Base-by-base conservation (phyloP, 2,797 vertebrate genomes). In the Myripristis jacobus region DNA sequence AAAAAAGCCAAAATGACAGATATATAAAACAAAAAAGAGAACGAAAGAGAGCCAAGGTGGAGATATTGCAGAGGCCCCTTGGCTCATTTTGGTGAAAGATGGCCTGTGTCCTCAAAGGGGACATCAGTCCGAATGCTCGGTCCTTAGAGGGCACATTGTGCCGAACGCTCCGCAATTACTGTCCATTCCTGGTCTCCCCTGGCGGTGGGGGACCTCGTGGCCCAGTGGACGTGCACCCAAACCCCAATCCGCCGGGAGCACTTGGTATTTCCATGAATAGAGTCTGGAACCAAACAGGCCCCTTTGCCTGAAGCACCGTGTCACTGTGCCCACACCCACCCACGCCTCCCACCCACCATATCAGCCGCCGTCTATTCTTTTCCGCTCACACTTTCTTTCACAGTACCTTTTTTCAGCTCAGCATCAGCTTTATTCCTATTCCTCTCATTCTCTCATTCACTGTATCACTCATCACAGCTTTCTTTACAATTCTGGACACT, bases 261-360 rank as follows among this genome's bases (percentile, higher is more conserved):
- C 1, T 16, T 87, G 86, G 79, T 82, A 90, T 90, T 92, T 92
- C 85, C 84, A 81, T 86, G 83, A 84, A 82, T 85, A 88, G 87
- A 81, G 46, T 79, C 66, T 81, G 79, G 69, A 82, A 62, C 72
- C 60, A 79, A 86, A 74, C 44, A 54, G 53, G 66, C 62, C 77
- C 44, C 76, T 76, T 81, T 1, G 77, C 84, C 89, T 80, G 72
- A 57, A 81, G 89, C 80, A 53, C 47, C 31, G 61, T 63, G 55
- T 73, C 67, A 72, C 24, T 41, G 47, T 47, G 44, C 55, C 19
- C 51, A 46, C 53, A 31, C 34, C 6, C 10, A 13, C 25, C 50
- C 34, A n/a, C 21, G 54, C 41, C n/a, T 36, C 15, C 22, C 27
- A 19, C 12, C 18, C 44, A 19, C 64, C 12, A 25, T 15, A 18